Base-by-base conservation (phyloP, 2,888 invertebrate genomes). In the Aleiodes alternator region DNA sequence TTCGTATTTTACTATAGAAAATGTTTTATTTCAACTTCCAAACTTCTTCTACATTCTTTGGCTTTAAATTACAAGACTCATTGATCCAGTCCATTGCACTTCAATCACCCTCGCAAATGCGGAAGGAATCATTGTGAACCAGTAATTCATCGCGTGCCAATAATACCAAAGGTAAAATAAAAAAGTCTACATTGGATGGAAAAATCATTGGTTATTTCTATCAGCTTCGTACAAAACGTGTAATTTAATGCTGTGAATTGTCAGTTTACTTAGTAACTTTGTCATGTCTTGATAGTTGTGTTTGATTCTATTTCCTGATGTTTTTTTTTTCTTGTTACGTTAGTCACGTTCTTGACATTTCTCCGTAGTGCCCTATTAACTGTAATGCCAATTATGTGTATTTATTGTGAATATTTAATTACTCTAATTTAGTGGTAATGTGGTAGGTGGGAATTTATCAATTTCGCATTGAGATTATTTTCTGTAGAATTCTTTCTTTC, bases 181-280 rank as follows among this genome's bases (percentile, higher is more conserved):
- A 51, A 71, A 71, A 59, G n/a, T 71, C 71, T 59, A 11, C 71
- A 43, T 71, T 8, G 34, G n/a, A 51, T 34, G n/a, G 71, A 23
- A 38, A 57, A 29, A 56, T 57, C 43, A 48, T 71, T 57, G 56
- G 29, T 48, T 43, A 48, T 70, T 56, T 50, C 69, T 73, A 71
- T 43, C 64, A 64, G 53, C 57, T 72, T 57, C 55, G 61, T 69
- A 68, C 51, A 71, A 78, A 51, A 78, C 75, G 71, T 76, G 75
- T 75, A 76, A 76, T 78, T 76, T 76, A 73, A 51, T 74, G 70
- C 74, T 73, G 68, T 71, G 74, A 69, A 69, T 76, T 76, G 78
- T 76, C 78, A 78, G 76, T 76, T 76, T 75, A 76, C 72, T 76
- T 75, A 73, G 76, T 76, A 71, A 74, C 66, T 76, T 78, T 38